Evolutionary conservation across 2,888 invertebrate species (phyloP).

Genomic region (Lissocephala sabroskyi): DNA sequence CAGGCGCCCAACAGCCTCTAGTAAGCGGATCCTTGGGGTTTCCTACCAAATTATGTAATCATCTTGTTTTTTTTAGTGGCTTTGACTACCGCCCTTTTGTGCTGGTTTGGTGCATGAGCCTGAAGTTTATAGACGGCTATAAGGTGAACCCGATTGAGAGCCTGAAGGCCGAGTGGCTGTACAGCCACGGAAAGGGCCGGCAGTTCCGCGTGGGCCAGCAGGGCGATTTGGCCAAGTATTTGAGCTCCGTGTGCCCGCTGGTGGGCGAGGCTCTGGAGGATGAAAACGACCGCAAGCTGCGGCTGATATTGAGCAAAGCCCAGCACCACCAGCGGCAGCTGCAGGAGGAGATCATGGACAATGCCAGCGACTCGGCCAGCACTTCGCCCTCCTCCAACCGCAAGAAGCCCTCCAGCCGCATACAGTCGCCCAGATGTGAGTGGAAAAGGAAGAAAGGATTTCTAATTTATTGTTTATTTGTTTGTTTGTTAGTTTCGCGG

Average conservation of each 20-base stretch:
- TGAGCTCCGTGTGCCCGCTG: conserved; percentile 87
- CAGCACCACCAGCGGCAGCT: conserved; percentile 91
- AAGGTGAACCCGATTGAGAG: conserved; percentile 93
- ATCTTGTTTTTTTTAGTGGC: conserved; percentile 75
- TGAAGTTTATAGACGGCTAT: conserved; percentile 90
- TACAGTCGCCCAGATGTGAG: conserved; percentile 72
- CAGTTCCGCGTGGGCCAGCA: conserved; percentile 92
- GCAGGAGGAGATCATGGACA: conserved; percentile 78
- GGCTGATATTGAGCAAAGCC: conserved; percentile 90
- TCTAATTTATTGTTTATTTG: no score
- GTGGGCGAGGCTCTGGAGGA: conserved; percentile 87
- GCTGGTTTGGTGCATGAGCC: conserved; percentile 92
- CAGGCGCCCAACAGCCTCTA: conserved; percentile 76
- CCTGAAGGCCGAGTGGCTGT: conserved; percentile 94
- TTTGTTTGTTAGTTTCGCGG: conserved; percentile 67
- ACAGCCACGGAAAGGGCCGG: conserved; percentile 93
- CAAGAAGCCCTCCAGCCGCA: conserved; percentile 70
- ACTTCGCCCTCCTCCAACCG: conserved; percentile 71
- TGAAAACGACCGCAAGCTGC: conserved; percentile 89
- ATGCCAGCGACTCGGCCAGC: conserved; percentile 67
- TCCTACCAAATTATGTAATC: no score
- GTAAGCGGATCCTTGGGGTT: conserved; percentile 75
- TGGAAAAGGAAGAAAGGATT: no score
- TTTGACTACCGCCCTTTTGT: conserved; percentile 95
- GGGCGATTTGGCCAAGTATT: conserved; percentile 83